Evolutionary conservation across 2,113 vertebrate species (phyloP), one percentile per base, ranked within the genome.

Genomic region (Caretta caretta): DNA sequence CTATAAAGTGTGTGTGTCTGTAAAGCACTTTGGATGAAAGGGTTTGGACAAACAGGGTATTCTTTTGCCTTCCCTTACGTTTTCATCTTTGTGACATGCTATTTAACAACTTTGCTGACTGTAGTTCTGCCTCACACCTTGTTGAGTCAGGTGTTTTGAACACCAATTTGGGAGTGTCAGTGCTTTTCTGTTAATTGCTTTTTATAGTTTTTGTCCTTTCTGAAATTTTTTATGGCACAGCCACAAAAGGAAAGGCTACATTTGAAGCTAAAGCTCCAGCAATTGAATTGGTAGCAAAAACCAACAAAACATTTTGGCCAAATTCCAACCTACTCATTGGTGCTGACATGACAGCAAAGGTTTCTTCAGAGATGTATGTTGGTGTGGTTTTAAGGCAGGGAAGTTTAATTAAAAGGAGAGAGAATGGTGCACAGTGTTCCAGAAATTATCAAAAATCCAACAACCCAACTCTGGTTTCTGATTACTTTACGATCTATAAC

Each of bases 161-260:
- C n/a, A 1, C 4, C 50, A 38, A n/a, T 90, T 93, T 42, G 48
- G 27, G 84, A 94, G 69, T 1, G 0, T 65, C 90, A 80, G 51
- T 65, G 57, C 25, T 16, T 96, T 92, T 29, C 90, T 94, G 87
- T 97, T 96, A 95, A 80, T 90, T 97, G 84, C 53, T 42, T 59
- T 80, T 94, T 94, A 53, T 48, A 29, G n/a, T 90, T 91, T 90
- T 90, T 22, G 4, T 72, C 50, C 35, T 2, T 87, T 50, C 87
- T 91, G 88, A 94, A 97, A 86, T 29, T 92, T 10, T 13, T 79
- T 0, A 4, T 88, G 86, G 59, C 24, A 46, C 76, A 86, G 88
- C 46, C 29, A 42, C 50, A 92, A 22, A 89, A 72, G 20, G 78
- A 93, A 93, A 96, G 31, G 29, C 3, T 53, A 84, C 65, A 13